A percentile compares a stretch with the other conserved stretches of the same genome.
Evolutionary conservation across 1,140 invertebrate species (phyloP).

Genomic region (Euschistus heros): DNA sequence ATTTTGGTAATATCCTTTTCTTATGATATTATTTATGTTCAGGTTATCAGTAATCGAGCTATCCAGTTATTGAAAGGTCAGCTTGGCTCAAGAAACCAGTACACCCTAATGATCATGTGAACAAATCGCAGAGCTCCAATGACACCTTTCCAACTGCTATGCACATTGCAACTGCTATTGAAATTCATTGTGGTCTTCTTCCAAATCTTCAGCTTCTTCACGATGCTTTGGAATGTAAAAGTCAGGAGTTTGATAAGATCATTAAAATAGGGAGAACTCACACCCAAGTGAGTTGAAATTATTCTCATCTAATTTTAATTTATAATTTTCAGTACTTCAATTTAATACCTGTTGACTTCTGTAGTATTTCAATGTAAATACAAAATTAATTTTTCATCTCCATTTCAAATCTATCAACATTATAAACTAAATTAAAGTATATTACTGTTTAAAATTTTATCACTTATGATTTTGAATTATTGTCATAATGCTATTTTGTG

Average conservation of each 20-base stretch:
- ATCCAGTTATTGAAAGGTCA: conserved; percentile 90
- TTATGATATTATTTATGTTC: conserved; percentile 16
- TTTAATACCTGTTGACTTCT: no score
- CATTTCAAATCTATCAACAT: not conserved
- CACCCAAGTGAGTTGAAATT: conserved; percentile 39
- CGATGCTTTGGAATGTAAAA: conserved; percentile 63
- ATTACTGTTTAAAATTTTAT: not conserved
- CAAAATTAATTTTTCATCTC: conserved; percentile 1
- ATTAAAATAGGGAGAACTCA: conserved; percentile 89
- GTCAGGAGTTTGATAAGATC: conserved; percentile 77
- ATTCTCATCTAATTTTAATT: no score
- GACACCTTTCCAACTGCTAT: conserved; percentile 99
- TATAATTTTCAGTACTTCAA: no score
- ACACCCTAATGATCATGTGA: conserved; percentile 99
- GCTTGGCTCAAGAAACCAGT: conserved; percentile 84
- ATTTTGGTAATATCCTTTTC: not conserved
- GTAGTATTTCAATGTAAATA: not conserved
- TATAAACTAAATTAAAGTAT: no score
- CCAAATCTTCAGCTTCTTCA: conserved; percentile 69
- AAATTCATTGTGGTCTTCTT: conserved; percentile 73
- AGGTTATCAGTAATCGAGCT: conserved; percentile 85
- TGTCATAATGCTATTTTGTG: conserved; percentile 10
- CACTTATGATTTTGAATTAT: conserved; percentile 1
- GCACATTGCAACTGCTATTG: conserved; percentile 91
- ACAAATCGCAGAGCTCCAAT: conserved; percentile 98